Evolutionary conservation across 2,888 invertebrate species (phyloP).

Genomic region (Halocaridina rubra): DNA sequence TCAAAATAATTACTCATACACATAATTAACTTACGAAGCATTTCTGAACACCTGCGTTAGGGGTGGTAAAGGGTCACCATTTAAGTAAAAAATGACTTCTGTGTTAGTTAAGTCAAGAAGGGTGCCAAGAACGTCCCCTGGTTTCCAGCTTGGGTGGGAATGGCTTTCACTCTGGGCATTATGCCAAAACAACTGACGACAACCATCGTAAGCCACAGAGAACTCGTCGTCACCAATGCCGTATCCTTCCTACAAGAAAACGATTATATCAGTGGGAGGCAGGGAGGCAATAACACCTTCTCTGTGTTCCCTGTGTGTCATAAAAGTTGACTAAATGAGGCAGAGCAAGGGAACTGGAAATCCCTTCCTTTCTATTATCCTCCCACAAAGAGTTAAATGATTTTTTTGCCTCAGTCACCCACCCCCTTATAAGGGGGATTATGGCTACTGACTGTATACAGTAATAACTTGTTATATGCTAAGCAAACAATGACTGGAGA

Average conservation of each 20-base stretch:
- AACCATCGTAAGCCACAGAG: constrained; percentile 90
- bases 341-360: no score
- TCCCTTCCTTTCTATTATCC: no score
- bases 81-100: constrained; percentile 84
- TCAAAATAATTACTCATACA: no score
- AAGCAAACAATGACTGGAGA: no score
- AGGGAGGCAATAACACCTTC: no score
- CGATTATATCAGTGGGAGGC: constrained; percentile 43
- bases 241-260: constrained; percentile 81
- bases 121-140: constrained; percentile 88
- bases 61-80: constrained; percentile 79
- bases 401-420: no score
- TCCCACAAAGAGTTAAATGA: no score
- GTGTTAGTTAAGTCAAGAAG: constrained; percentile 82
- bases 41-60: constrained; percentile 81
- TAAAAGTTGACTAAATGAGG: no score
- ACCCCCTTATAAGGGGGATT: no score
- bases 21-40: constrained; percentile 76
- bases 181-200: constrained; percentile 85
- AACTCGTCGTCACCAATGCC: constrained; percentile 94
- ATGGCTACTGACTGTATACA: no score
- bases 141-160: constrained; percentile 76
- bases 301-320: no score
- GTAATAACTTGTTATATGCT: no score
- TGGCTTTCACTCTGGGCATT: constrained; percentile 79